A percentile compares a stretch with the other conserved stretches of the same genome.
phyloP scores from a whole-genome alignment of 2,113 vertebrate species.

The Sterna hirundo region DNA sequence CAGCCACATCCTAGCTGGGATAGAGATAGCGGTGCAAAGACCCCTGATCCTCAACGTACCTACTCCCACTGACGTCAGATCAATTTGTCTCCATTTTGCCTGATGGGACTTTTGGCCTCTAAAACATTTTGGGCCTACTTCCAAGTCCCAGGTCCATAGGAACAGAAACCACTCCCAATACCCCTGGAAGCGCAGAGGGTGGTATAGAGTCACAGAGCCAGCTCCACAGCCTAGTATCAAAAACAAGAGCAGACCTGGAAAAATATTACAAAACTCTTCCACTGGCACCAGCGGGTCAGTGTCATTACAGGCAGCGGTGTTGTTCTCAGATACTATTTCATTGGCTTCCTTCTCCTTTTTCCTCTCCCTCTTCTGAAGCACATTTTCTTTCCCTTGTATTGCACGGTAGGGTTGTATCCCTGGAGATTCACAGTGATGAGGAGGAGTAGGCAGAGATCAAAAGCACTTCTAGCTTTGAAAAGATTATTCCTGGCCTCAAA shows the following conservation, averaged over 20 bases:
- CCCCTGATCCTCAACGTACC: rapidly evolving
- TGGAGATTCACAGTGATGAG: constrained; percentile 75
- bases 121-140: not conserved
- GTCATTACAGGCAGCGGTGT: constrained; percentile 54
- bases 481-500: constrained; percentile 81
- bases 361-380: constrained; percentile 56
- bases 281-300: constrained; percentile 51
- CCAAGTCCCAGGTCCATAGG: not conserved
- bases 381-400: constrained; percentile 67
- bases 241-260: constrained; percentile 62
- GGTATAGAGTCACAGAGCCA: not conserved
- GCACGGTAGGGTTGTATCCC: constrained; percentile 68
- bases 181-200: not conserved
- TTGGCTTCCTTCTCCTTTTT: constrained; percentile 69
- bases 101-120: not conserved
- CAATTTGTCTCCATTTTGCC: not conserved
- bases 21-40: not conserved
- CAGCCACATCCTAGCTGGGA: not conserved
- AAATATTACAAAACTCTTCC: constrained; percentile 68
- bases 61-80: not conserved
- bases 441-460: constrained; percentile 76
- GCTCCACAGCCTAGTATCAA: constrained; percentile 26
- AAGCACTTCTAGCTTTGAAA: constrained; percentile 75
- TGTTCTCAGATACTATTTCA: constrained; percentile 70
- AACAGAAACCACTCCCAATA: not conserved